phyloP scores from a whole-genome alignment of 2,888 invertebrate genomes.

The Encarsia formosa region DNA sequence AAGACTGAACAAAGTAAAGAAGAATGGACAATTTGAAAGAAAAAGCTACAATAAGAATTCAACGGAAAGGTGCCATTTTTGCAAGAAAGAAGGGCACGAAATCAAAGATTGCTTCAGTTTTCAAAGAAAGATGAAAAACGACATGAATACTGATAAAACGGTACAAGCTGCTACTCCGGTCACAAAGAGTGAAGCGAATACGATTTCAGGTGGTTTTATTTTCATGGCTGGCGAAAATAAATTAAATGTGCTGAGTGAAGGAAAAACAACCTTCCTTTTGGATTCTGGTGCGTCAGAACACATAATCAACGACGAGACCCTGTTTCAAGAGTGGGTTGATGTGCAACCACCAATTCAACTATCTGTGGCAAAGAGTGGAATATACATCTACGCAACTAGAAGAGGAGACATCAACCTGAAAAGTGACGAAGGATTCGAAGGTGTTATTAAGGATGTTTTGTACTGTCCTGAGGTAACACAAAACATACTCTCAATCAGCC shows the following conservation, averaged over 20 bases:
- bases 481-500: slow-evolving; percentile 32
- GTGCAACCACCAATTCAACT: neutral
- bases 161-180: neutral
- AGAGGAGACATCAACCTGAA: slow-evolving; percentile 33
- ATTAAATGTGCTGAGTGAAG: neutral
- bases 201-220: neutral
- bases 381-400: slow-evolving; percentile 36
- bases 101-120: neutral
- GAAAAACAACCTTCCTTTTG: neutral
- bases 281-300: slow-evolving; percentile 8
- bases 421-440: slow-evolving; percentile 30
- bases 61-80: neutral
- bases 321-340: slow-evolving; percentile 1
- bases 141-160: neutral
- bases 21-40: neutral
- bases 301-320: neutral
- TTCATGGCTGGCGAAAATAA: neutral
- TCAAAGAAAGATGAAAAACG: neutral
- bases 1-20: too few relatives aligned
- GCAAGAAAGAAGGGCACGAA: neutral
- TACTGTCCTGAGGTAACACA: slow-evolving; percentile 37
- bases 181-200: neutral
- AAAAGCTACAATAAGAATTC: neutral
- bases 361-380: slow-evolving; percentile 6
- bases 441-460: slow-evolving; percentile 31